Conservation (phyloP, 2,113 vertebrate species). For the Aix galericulata region DNA sequence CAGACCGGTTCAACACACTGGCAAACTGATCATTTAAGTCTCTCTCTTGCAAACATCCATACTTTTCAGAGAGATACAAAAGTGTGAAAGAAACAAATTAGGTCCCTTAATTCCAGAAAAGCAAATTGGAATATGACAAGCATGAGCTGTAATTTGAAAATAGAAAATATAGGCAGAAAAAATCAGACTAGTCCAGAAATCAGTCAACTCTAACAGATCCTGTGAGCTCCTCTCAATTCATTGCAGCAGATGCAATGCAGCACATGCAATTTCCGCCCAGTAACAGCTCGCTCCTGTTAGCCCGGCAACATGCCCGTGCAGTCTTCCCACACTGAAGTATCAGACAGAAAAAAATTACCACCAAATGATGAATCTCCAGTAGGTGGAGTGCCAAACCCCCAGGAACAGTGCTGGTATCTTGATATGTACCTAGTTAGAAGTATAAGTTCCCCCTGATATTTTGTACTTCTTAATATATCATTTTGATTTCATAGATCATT, state of each 20-base stretch:
- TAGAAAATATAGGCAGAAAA: neutral
- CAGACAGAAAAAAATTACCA: neutral
- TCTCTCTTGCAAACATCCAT: neutral
- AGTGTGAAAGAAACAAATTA: neutral
- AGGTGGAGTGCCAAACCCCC: neutral
- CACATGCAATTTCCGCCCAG: neutral
- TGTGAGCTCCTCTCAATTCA: neutral
- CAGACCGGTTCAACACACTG: neutral
- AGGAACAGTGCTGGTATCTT: neutral
- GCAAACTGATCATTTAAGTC: neutral
- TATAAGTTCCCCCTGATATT: neutral
- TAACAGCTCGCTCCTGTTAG: neutral
- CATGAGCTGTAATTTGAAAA: neutral
- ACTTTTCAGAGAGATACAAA: neutral
- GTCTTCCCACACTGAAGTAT: neutral
- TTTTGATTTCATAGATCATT: neutral
- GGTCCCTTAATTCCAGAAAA: neutral
- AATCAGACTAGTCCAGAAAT: neutral
- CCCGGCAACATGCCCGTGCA: accelerated
- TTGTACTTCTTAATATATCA: neutral
- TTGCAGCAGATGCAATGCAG: neutral
- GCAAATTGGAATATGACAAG: neutral
- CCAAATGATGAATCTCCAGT: neutral
- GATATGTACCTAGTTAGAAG: neutral
- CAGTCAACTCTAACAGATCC: neutral